Evolutionary conservation across 2,888 invertebrate species (phyloP), one percentile per base, ranked within the genome.

Genomic region (Podabrus alpinus): DNA sequence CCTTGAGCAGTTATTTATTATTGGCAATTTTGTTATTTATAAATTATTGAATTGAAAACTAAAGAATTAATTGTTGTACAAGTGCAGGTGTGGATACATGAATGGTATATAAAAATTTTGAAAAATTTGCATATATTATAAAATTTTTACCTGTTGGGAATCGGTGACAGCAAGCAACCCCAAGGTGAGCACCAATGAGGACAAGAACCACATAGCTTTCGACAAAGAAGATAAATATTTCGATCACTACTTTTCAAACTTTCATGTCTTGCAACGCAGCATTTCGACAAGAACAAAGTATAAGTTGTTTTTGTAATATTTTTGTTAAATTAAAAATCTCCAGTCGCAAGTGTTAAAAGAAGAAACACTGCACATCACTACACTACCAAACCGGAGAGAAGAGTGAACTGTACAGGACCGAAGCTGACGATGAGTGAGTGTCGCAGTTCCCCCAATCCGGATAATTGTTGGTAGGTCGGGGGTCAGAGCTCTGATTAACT

Each of bases 391-490:
- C 77, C 72, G 74, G n/a, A 45, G 13, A 75, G 73, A 78, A 71
- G 75, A 76, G 70, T 68, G 73, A 72, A 70, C 75, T 69, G 72
- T 69, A 68, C 75, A 72, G 74, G 72, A 76, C 75, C 76, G 77
- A 74, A 74, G 77, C 73, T 72, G 76, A 75, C 62, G 62, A 64
- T 64, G 62, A 64, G 45, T 45, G 45, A 45, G 76, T 76, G 79
- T 76, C 77, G 77, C 73, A 72, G 78, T 78, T 79, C 80, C 79
- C 79, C 80, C 78, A 78, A 78, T 78, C 79, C 78, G 79, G 76
- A 76, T 80, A 80, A 80, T 80, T 80, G 80, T 77, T 72, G 76
- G 75, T 76, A 77, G 80, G 80, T 80, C 80, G 80, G 78, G 80
- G 80, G 79, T 80, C 80, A 80, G 76, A 77, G 79, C 75, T 77